Percentiles rank a stretch among this genome's conserved stretches.
Evolutionary conservation across 1,140 invertebrate species (phyloP).

Genomic region (Brachionus plicatilis): DNA sequence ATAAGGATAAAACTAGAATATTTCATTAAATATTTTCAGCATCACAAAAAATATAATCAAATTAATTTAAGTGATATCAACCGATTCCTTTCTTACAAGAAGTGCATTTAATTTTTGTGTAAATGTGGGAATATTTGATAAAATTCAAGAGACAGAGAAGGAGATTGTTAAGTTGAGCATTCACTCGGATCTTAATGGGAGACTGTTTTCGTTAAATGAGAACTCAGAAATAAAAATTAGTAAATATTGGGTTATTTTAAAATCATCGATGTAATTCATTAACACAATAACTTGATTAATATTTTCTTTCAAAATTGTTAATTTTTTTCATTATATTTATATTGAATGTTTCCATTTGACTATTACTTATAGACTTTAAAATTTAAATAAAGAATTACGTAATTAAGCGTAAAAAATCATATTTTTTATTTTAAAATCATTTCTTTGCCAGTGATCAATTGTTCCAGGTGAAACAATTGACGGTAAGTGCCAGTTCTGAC

Average conservation of each 20-base stretch:
- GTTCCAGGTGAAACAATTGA: slow-evolving; percentile 50
- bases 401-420: too few species aligned
- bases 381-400: too few species aligned
- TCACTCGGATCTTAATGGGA: background rate
- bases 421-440: too few species aligned
- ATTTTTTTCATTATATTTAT: background rate
- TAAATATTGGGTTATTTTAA: background rate
- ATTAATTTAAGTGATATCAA: slow-evolving; percentile 7
- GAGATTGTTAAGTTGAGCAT: background rate
- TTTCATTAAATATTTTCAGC: too few species aligned
- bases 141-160: background rate
- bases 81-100: background rate
- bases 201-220: background rate
- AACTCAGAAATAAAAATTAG: background rate
- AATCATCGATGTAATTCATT: background rate
- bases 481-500: slow-evolving; percentile 72
- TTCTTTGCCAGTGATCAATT: slow-evolving; percentile 45
- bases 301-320: background rate
- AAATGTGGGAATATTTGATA: background rate
- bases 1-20: too few species aligned
- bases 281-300: background rate
- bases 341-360: background rate
- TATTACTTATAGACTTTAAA: too few species aligned
- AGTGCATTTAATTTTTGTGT: slow-evolving; percentile 7
- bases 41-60: background rate